A percentile compares a stretch with the other conserved stretches of the same genome.
Evolutionary conservation across 92 coral and sea anemone genomes (phyloP).

Genomic region (Virgularia gustaviana): DNA sequence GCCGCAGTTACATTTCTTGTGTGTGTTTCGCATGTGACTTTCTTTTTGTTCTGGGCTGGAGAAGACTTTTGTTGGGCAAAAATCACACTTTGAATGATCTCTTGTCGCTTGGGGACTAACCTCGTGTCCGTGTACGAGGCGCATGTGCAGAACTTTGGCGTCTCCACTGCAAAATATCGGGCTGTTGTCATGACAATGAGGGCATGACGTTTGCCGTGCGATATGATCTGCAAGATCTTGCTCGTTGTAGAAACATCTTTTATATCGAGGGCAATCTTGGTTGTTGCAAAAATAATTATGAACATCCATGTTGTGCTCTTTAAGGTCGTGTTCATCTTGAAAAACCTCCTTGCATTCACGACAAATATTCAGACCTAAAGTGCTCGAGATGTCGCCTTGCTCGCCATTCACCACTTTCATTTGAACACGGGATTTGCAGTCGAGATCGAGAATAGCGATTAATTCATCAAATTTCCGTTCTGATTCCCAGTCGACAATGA

Average conservation of each 20-base stretch:
- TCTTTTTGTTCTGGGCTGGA: slow-evolving; percentile 70
- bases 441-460: slow-evolving; percentile 57
- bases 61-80: slow-evolving; percentile 81
- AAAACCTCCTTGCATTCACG: slow-evolving; percentile 72
- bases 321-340: slow-evolving; percentile 43
- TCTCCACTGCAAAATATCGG: slow-evolving; percentile 49
- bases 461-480: slow-evolving; percentile 82
- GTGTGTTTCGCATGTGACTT: slow-evolving; percentile 88
- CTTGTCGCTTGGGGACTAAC: slow-evolving; percentile 1
- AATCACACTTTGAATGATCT: slow-evolving; percentile 69
- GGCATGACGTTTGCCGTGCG: slow-evolving; percentile 57
- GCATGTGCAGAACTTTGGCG: slow-evolving; percentile 51
- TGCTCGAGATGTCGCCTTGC: slow-evolving; percentile 58
- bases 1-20: slow-evolving; percentile 97
- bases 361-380: slow-evolving; percentile 56
- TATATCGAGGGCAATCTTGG: slow-evolving; percentile 50
- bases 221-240: slow-evolving; percentile 58
- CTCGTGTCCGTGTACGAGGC: slow-evolving; percentile 49
- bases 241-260: slow-evolving; percentile 61
- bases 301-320: slow-evolving; percentile 43
- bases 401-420: slow-evolving; percentile 66
- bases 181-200: slow-evolving; percentile 50
- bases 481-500: slow-evolving; percentile 62
- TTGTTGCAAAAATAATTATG: slow-evolving; percentile 79
- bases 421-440: slow-evolving; percentile 32